Percentiles rank a stretch among this genome's conserved stretches.
Evolutionary conservation across 2,113 vertebrate genomes (phyloP).

Genomic region (Chelonoidis abingdonii): DNA sequence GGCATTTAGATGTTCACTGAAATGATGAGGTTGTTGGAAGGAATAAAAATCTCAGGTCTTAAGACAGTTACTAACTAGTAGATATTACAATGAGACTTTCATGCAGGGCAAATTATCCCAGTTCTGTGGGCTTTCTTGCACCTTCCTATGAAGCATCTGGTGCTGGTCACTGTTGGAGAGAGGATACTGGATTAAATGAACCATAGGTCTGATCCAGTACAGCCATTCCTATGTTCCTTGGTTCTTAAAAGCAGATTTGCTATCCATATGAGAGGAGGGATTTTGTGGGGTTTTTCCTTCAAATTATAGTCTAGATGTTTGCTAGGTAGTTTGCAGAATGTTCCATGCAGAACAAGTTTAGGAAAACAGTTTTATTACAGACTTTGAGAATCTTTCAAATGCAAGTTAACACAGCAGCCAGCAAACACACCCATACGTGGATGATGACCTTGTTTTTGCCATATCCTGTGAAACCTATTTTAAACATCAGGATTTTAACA

Average conservation of each 20-base stretch:
- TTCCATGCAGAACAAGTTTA: neutral
- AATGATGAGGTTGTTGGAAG: neutral
- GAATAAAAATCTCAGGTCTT: neutral
- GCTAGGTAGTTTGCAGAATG: neutral
- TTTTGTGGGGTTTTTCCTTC: neutral
- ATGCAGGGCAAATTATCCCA: neutral
- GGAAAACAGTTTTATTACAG: neutral
- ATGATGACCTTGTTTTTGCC: neutral
- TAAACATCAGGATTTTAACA: neutral
- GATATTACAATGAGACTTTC: neutral
- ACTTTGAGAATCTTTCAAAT: neutral
- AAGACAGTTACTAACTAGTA: neutral
- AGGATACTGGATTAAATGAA: neutral
- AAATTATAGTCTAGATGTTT: neutral
- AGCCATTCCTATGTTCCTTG: neutral
- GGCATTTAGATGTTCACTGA: neutral
- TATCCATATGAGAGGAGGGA: neutral
- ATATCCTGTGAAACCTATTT: neutral
- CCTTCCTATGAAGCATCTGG: neutral
- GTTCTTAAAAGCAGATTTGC: neutral
- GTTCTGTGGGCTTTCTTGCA: neutral
- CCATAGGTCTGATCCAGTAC: neutral
- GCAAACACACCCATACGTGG: neutral
- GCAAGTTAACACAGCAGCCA: neutral
- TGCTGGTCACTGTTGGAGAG: neutral